Conservation (phyloP, 2,888 invertebrate species). For the Apodemia mormo region DNA sequence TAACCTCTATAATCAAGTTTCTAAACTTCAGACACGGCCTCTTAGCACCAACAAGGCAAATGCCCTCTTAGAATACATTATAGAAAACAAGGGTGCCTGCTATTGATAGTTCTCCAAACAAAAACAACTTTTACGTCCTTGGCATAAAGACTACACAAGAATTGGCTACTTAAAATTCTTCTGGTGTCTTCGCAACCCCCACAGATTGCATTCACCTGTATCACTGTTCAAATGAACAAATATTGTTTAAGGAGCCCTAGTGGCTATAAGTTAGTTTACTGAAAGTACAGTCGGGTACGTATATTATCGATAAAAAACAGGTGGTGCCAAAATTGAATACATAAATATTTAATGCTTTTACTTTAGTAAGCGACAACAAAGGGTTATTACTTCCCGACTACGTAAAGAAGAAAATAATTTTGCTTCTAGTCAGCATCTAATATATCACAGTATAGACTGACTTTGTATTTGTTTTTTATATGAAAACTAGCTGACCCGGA, state of each 20-base stretch:
- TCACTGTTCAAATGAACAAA: conserved; percentile 34
- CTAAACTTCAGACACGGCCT: conserved; percentile 3
- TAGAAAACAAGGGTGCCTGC: background rate
- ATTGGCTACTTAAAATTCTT: conserved; percentile 29
- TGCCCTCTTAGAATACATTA: conserved; percentile 3
- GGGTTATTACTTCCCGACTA: background rate
- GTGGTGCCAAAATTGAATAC: background rate
- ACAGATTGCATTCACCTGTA: conserved; percentile 30
- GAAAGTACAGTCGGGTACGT: background rate
- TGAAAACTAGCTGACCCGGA: too few relatives aligned
- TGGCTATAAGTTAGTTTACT: conserved; percentile 10
- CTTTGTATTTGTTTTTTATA: too few relatives aligned
- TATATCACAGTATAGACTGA: too few relatives aligned
- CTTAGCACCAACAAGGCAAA: conserved; percentile 16
- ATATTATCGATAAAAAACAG: background rate
- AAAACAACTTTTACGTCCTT: background rate
- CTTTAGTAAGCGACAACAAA: background rate
- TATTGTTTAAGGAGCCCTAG: conserved; percentile 29
- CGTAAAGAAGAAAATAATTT: too few relatives aligned
- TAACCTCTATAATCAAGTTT: conserved; percentile 6
- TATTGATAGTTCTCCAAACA: background rate
- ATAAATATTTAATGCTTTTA: background rate
- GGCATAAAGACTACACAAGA: background rate
- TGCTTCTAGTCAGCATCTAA: too few relatives aligned
- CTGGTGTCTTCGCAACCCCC: conserved; percentile 26